Conservation (phyloP, 2,797 vertebrate genomes). For the Gallirallus australis region DNA sequence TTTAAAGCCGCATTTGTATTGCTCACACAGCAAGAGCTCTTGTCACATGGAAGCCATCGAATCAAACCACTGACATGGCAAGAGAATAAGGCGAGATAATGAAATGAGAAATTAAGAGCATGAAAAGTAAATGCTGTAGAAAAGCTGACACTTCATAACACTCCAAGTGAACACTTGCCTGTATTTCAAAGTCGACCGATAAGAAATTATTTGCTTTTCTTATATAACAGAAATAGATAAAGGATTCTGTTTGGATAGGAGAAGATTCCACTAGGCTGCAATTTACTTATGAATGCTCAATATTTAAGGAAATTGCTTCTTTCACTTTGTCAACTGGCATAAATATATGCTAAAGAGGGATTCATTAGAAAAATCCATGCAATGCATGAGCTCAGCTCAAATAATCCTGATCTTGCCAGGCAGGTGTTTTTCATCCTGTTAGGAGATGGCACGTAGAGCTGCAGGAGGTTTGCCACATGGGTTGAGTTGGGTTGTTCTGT, state of each 20-base stretch:
- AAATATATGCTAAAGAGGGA: constrained; percentile 67
- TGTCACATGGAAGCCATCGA: constrained; percentile 66
- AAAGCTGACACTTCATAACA: constrained; percentile 71
- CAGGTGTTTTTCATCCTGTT: constrained; percentile 51
- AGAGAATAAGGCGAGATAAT: constrained; percentile 64
- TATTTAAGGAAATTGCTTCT: constrained; percentile 71
- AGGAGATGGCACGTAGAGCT: not conserved
- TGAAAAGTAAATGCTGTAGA: constrained; percentile 48
- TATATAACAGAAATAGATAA: constrained; percentile 73
- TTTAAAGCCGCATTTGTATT: constrained; percentile 51
- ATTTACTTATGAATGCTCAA: constrained; percentile 67
- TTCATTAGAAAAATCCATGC: constrained; percentile 54
- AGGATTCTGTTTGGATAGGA: constrained; percentile 50
- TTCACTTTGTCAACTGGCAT: constrained; percentile 61
- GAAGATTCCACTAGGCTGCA: constrained; percentile 59
- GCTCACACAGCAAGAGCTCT: constrained; percentile 29
- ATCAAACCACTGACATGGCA: constrained; percentile 69
- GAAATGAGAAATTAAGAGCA: constrained; percentile 73
- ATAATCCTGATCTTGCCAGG: constrained; percentile 44
- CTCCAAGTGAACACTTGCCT: constrained; percentile 45
- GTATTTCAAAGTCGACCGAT: constrained; percentile 67
- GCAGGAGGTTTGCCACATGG: not conserved
- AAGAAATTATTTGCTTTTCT: constrained; percentile 72
- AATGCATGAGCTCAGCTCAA: constrained; percentile 33
- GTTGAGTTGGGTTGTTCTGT: not conserved